These are phyloP conservation scores for Saccostrea glomerata DNA, from an alignment of 1,140 invertebrate species.

Conservation along the genomic window DNA sequence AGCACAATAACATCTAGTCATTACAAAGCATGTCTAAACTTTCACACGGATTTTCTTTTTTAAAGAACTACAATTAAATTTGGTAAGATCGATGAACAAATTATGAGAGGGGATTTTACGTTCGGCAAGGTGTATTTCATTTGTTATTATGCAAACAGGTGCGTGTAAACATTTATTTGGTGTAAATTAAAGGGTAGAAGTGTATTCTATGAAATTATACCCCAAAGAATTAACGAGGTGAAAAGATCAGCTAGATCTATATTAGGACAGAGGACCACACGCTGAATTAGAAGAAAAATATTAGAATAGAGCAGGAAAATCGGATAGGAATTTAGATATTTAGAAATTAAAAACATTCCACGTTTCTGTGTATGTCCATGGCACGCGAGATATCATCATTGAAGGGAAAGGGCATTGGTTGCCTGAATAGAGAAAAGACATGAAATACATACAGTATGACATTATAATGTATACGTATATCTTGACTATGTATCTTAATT, in stretches of 20 bases:
- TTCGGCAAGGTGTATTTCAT: background rate
- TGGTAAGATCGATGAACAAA: background rate
- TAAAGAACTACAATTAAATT: background rate
- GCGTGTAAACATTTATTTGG: background rate
- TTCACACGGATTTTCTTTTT: background rate
- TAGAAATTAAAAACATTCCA: background rate
- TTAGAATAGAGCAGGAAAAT: background rate
- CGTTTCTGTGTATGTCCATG: background rate
- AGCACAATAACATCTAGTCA: background rate
- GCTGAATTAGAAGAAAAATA: background rate
- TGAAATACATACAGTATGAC: background rate
- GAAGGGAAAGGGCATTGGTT: background rate
- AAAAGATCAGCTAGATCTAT: background rate
- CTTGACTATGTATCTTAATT: background rate
- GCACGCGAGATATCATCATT: background rate
- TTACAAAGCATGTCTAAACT: conserved; percentile 4
- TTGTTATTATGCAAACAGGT: conserved; percentile 3
- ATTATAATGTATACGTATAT: background rate
- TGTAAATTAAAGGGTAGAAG: background rate
- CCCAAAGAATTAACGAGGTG: background rate
- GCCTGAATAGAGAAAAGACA: background rate
- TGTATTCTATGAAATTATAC: background rate
- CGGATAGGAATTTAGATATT: background rate
- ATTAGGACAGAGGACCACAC: background rate
- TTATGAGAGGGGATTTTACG: background rate